phyloP scores from a whole-genome alignment of 2,888 invertebrate genomes.

The Alviniconcha strummeri region DNA sequence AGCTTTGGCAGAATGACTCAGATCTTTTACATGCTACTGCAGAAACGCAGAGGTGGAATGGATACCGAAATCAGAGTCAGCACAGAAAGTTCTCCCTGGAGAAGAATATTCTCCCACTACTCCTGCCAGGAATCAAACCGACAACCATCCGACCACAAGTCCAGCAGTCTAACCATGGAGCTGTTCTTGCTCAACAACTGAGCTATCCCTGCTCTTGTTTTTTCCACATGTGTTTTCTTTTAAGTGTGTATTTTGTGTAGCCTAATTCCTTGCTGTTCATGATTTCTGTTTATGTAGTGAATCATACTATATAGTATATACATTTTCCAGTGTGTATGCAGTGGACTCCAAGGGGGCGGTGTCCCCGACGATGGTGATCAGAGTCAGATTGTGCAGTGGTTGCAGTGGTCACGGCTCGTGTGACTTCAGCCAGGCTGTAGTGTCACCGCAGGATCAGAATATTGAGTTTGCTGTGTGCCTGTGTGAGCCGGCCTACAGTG shows the following conservation, averaged over 20 bases:
- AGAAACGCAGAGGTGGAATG: too few relatives aligned
- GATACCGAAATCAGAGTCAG: too few relatives aligned
- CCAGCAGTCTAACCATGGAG: too few relatives aligned
- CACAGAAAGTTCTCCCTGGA: too few relatives aligned
- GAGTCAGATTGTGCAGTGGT: constrained; percentile 27
- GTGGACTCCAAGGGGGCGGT: constrained; percentile 15
- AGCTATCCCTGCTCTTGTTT: background rate
- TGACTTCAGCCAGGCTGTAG: background rate
- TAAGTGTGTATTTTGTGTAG: background rate
- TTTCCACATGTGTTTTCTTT: background rate
- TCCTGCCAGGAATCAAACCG: too few relatives aligned
- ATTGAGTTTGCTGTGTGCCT: background rate
- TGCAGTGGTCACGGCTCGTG: constrained; percentile 33
- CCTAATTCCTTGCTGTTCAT: background rate
- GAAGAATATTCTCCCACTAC: too few relatives aligned
- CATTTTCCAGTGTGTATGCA: constrained; percentile 16
- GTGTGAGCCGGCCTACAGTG: background rate
- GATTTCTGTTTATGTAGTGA: background rate
- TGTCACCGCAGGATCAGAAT: background rate
- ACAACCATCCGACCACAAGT: too few relatives aligned
- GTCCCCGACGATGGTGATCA: constrained; percentile 22
- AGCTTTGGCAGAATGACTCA: too few relatives aligned
- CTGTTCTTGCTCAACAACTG: too few relatives aligned
- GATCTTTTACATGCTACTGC: too few relatives aligned
- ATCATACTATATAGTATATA: background rate